phyloP scores from a whole-genome alignment of 2,113 vertebrate species.

The Emydocephalus ijimae region DNA sequence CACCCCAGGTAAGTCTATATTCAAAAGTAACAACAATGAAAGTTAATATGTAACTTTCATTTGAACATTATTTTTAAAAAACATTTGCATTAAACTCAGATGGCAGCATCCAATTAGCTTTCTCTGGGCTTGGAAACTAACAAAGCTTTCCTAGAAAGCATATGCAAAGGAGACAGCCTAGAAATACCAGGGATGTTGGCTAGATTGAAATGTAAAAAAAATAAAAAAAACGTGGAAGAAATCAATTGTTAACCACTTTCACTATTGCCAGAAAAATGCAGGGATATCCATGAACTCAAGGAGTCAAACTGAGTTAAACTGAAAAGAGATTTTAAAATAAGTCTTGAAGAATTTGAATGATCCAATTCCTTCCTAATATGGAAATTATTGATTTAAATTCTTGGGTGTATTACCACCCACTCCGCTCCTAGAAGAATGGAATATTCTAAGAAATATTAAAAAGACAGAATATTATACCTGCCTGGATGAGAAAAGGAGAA shows the following conservation, averaged over 20 bases:
- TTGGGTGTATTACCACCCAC: neutral
- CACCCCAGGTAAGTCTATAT: neutral
- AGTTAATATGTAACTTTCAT: neutral
- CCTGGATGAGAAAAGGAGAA: too few relatives aligned
- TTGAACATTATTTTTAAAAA: neutral
- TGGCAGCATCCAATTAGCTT: neutral
- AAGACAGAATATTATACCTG: too few relatives aligned
- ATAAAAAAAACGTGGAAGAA: neutral
- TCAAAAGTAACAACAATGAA: neutral
- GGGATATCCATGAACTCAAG: neutral
- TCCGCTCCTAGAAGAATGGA: too few relatives aligned
- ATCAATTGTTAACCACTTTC: neutral
- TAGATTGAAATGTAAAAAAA: neutral
- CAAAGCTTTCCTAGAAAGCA: neutral
- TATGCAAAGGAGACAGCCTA: neutral
- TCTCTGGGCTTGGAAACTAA: neutral
- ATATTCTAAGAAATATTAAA: too few relatives aligned
- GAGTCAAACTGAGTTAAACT: neutral
- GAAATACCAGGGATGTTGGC: neutral
- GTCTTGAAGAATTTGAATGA: neutral
- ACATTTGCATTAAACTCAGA: neutral
- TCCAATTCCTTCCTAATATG: neutral
- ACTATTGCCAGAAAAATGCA: neutral
- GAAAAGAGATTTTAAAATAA: neutral
- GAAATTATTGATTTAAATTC: neutral